Evolutionary conservation across 2,888 invertebrate genomes (phyloP).

Genomic region (Sarcophaga carnaria): DNA sequence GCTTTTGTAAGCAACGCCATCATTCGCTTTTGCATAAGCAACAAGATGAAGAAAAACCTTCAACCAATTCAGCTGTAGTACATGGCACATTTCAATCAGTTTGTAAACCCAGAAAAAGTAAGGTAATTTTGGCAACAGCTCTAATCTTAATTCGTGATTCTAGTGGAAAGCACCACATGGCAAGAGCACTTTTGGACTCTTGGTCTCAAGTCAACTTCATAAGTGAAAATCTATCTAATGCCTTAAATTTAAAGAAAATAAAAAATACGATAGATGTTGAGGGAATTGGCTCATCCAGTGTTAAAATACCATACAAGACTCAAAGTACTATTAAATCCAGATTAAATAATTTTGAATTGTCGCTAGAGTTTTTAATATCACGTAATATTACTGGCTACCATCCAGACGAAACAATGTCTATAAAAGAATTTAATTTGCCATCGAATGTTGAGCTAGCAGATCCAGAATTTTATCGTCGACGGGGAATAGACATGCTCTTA

Average conservation of each 20-base stretch:
- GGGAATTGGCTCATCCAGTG: too few relatives aligned
- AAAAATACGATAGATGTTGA: too few relatives aligned
- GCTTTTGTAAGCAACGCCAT: too few relatives aligned
- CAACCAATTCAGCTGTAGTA: constrained; percentile 1
- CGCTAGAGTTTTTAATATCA: constrained; percentile 35
- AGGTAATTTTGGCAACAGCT: constrained; percentile 53
- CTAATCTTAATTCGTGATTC: constrained; percentile 38
- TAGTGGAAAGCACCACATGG: constrained; percentile 35
- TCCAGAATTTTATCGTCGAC: constrained; percentile 51
- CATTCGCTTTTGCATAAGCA: too few relatives aligned
- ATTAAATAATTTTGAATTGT: constrained; percentile 31
- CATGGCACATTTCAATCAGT: constrained; percentile 4
- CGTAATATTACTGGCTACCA: constrained; percentile 46
- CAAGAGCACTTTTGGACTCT: neutral
- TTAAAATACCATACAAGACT: constrained; percentile 17
- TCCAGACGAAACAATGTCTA: constrained; percentile 37
- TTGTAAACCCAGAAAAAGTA: neutral
- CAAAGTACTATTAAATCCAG: constrained; percentile 48
- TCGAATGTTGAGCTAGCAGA: constrained; percentile 61
- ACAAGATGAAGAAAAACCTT: neutral
- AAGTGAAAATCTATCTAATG: constrained; percentile 21
- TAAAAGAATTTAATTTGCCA: constrained; percentile 18
- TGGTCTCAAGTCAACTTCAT: constrained; percentile 59
- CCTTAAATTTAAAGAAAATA: too few relatives aligned
- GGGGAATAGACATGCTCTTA: constrained; percentile 47